Percentiles rank a stretch among this genome's conserved stretches.
Conservation (phyloP, 1,140 invertebrate genomes). For the Trichonephila clavipes region DNA sequence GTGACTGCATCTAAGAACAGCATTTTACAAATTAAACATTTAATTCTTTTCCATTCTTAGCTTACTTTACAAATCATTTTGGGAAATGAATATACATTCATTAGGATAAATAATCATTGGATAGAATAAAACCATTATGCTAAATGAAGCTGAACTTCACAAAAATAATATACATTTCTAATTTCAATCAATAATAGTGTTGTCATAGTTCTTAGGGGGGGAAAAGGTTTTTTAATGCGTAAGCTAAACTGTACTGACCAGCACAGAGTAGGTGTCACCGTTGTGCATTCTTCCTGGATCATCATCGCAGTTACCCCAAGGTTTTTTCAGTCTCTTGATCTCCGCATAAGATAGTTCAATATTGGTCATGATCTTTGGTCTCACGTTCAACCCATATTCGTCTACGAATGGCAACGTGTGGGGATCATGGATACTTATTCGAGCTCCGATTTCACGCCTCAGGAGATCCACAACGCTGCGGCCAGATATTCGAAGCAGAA, state of each 20-base stretch:
- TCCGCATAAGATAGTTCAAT: slow-evolving; percentile 32
- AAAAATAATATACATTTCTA: too few relatives aligned
- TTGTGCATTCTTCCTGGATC: neutral
- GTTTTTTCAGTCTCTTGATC: slow-evolving; percentile 8
- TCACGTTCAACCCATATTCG: slow-evolving; percentile 57
- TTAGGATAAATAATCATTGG: too few relatives aligned
- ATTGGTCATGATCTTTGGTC: slow-evolving; percentile 42
- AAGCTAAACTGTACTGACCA: slow-evolving; percentile 2
- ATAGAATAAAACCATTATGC: too few relatives aligned
- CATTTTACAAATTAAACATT: too few relatives aligned
- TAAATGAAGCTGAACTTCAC: too few relatives aligned
- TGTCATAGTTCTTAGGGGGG: too few relatives aligned
- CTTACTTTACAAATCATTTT: too few relatives aligned
- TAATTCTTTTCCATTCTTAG: too few relatives aligned
- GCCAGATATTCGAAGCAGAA: slow-evolving; percentile 34
- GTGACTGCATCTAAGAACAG: too few relatives aligned
- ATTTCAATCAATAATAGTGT: too few relatives aligned
- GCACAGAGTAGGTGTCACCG: slow-evolving; percentile 17
- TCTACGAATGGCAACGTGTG: slow-evolving; percentile 50
- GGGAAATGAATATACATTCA: too few relatives aligned
- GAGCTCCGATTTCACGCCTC: slow-evolving; percentile 45
- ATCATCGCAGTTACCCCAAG: slow-evolving; percentile 45
- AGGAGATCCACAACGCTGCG: slow-evolving; percentile 20
- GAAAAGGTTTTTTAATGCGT: too few relatives aligned
- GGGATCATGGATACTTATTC: slow-evolving; percentile 61